Evolutionary conservation across 2,797 vertebrate species (phyloP).

Genomic region (Sebastes nivosus): DNA sequence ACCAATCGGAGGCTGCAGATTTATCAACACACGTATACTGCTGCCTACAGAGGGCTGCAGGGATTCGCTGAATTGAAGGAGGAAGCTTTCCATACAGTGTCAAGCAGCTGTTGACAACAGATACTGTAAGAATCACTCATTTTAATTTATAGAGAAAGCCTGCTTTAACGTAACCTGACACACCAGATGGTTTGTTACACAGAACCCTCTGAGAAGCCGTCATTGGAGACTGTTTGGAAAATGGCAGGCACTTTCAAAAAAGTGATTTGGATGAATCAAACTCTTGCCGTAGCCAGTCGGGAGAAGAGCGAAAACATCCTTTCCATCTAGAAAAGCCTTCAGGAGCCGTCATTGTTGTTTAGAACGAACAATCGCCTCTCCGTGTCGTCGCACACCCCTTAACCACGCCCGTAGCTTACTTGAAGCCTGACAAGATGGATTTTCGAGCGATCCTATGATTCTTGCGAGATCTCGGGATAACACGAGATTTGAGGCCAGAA

Average conservation of each 20-base stretch:
- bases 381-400: background rate
- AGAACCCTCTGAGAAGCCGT: background rate
- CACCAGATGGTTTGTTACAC: background rate
- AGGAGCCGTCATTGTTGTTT: no score
- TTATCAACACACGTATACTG: background rate
- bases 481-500: background rate
- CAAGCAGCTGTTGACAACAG: background rate
- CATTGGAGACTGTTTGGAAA: background rate
- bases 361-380: background rate
- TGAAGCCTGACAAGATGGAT: background rate
- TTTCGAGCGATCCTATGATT: background rate
- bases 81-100: background rate
- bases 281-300: background rate
- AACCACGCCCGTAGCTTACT: background rate
- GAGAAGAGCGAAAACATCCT: background rate
- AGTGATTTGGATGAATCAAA: background rate
- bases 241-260: background rate
- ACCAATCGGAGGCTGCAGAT: background rate
- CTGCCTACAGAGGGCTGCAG: background rate
- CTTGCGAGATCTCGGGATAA: background rate
- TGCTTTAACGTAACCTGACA: background rate
- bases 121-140: background rate
- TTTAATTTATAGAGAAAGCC: background rate
- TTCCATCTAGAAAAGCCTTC: background rate
- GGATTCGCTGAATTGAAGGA: background rate